Conservation (phyloP, 2,888 invertebrate genomes). For the Andrena bucephala region DNA sequence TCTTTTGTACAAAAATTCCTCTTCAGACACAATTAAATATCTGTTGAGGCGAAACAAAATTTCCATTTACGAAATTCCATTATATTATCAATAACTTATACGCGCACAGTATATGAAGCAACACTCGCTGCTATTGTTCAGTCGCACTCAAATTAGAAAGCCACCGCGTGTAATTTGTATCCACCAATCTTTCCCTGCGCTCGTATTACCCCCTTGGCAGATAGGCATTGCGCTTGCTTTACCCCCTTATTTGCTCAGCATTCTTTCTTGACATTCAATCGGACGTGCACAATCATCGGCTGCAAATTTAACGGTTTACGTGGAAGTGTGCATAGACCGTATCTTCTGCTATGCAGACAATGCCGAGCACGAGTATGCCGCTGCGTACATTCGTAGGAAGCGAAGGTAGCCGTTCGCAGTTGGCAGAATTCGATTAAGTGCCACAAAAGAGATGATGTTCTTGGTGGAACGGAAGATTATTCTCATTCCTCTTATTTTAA, state of each 20-base stretch:
- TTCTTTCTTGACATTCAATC: slow-evolving; percentile 43
- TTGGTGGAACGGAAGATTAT: neutral
- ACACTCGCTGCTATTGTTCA: neutral
- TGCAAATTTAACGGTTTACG: slow-evolving; percentile 54
- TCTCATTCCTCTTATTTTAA: neutral
- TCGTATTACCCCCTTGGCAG: slow-evolving; percentile 2
- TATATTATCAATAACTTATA: neutral
- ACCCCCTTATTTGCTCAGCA: slow-evolving; percentile 51
- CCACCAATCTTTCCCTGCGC: slow-evolving; percentile 12
- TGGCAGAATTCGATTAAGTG: neutral
- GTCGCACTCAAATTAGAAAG: slow-evolving; percentile 3
- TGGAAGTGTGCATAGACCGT: slow-evolving; percentile 40
- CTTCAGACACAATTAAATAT: neutral
- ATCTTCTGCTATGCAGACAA: slow-evolving; percentile 45
- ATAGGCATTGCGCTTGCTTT: slow-evolving; percentile 31
- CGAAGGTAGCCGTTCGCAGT: slow-evolving; percentile 22
- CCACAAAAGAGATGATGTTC: neutral
- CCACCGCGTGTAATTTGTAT: slow-evolving; percentile 21
- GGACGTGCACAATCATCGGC: slow-evolving; percentile 26
- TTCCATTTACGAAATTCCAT: neutral
- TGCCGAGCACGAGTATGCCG: slow-evolving; percentile 38
- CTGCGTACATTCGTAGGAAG: slow-evolving; percentile 31
- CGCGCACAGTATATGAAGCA: neutral
- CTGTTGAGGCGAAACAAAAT: neutral
- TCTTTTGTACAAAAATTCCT: too few relatives aligned